phyloP scores from a whole-genome alignment of 1,140 invertebrate species.

The Cryptotermes secundus region DNA sequence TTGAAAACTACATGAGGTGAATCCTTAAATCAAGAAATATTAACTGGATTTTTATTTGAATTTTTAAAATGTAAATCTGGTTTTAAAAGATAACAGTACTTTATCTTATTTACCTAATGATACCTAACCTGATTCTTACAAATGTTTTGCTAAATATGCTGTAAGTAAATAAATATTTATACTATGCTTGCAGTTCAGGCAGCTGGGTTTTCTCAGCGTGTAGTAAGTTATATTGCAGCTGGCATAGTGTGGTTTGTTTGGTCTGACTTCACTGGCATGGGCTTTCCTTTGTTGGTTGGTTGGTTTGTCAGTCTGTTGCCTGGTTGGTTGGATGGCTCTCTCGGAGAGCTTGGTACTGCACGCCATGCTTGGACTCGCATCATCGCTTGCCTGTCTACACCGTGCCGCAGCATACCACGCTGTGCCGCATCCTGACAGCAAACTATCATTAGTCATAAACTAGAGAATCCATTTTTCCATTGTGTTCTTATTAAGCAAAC shows the following conservation, averaged over 20 bases:
- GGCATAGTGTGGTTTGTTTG: background rate
- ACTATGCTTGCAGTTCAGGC: background rate
- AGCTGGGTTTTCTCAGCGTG: background rate
- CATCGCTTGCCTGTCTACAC: conserved; percentile 6
- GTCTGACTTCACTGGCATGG: background rate
- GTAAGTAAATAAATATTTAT: background rate
- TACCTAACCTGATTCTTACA: too few relatives aligned
- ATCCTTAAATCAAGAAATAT: too few relatives aligned
- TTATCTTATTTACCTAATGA: too few relatives aligned
- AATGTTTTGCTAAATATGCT: too few relatives aligned
- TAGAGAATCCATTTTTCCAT: conserved; percentile 40
- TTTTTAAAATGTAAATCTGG: too few relatives aligned
- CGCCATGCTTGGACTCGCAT: conserved; percentile 13
- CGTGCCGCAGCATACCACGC: background rate
- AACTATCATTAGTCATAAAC: conserved; percentile 40
- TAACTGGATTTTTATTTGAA: too few relatives aligned
- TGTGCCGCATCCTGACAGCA: conserved; percentile 30
- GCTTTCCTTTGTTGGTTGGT: conserved; percentile 8
- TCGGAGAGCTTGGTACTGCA: conserved; percentile 9
- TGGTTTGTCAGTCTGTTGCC: background rate
- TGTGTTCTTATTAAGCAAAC: conserved; percentile 41
- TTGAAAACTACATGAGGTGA: too few relatives aligned
- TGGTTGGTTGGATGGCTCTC: background rate
- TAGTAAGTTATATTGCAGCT: background rate
- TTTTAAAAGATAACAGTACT: too few relatives aligned